Base-by-base conservation (phyloP, 2,797 vertebrate species). In the Hoplostethus atlanticus region DNA sequence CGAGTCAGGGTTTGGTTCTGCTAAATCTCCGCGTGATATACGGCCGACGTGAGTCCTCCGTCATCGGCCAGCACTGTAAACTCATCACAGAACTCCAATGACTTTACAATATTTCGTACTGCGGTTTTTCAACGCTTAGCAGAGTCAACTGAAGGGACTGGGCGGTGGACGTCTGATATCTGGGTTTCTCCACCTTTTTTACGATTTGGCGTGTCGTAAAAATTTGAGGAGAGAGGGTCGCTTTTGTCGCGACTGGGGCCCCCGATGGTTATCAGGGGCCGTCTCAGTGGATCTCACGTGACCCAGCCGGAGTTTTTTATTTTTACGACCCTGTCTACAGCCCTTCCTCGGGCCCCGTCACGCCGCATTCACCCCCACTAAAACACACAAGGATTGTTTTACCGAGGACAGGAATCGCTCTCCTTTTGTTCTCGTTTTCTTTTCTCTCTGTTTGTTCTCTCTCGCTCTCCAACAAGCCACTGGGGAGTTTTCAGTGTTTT, bases 271-370 rank as follows among this genome's bases (percentile, higher is more conserved):
- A 85, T 87, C 78, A 47, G 57, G 46, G 68, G 62, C 71, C 17
- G 68, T 71, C 55, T 83, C 48, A 2, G 64, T 46, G 46, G 40
- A 57, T 70, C 68, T 58, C 79, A 70, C n/a, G 46, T 88, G 74
- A 83, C 65, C 57, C 6, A 34, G 38, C 51, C 50, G 38, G 5
- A 34, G 21, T 21, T 21, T 21, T 21, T 21, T 21, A 1, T 62
- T 87, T 88, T 88, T 84, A 92, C 73, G 62, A 62, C 75, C 79
- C 69, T 54, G 85, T 90, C 85, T 93, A 77, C 80, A 56, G 48
- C 21, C 84, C 74, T 86, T 91, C 91, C 87, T 83, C 62, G n/a
- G 51, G 71, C 78, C 68, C 15, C 60, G 80, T 89, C 89, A 92
- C 71, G 51, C 76, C 75, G 67, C 66, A 71, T 91, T 87, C 62